phyloP scores from a whole-genome alignment of 2,797 vertebrate species.

The Mus minutoides region DNA sequence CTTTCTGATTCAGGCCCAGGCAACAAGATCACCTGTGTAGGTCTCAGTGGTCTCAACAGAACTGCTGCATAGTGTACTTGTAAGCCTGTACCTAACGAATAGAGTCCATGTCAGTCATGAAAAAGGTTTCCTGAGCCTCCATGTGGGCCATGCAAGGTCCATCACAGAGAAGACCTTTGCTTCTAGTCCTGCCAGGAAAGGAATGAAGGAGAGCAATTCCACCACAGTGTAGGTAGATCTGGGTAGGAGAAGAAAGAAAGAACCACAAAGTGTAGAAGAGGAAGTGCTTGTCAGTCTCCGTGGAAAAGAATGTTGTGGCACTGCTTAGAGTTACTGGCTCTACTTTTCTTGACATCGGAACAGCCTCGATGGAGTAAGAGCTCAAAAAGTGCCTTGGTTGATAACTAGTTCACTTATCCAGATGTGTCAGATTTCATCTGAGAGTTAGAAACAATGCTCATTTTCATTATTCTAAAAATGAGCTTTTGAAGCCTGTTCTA shows the following conservation, averaged over 20 bases:
- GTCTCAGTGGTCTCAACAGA: neutral
- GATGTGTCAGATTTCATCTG: neutral
- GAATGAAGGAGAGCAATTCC: neutral
- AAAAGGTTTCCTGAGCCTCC: neutral
- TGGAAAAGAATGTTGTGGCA: neutral
- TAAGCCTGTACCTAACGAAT: neutral
- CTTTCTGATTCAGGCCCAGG: neutral
- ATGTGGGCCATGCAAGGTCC: neutral
- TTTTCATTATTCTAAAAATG: slow-evolving; percentile 16
- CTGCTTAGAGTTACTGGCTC: neutral
- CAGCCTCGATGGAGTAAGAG: neutral
- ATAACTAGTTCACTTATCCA: neutral
- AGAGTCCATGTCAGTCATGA: neutral
- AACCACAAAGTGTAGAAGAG: neutral
- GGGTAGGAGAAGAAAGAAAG: neutral
- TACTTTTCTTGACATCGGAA: neutral
- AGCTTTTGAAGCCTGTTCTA: neutral
- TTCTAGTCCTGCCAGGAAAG: neutral
- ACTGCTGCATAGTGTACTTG: rapidly evolving
- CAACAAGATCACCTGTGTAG: too few species aligned
- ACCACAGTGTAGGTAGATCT: neutral
- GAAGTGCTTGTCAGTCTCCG: neutral
- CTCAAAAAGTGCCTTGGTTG: neutral
- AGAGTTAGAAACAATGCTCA: slow-evolving; percentile 11
- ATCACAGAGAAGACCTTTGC: neutral